These are phyloP conservation scores for Hormiphora californensis DNA, from an alignment of 37 sponge, comb jelly and placozoan genomes.

Conservation along the genomic window DNA sequence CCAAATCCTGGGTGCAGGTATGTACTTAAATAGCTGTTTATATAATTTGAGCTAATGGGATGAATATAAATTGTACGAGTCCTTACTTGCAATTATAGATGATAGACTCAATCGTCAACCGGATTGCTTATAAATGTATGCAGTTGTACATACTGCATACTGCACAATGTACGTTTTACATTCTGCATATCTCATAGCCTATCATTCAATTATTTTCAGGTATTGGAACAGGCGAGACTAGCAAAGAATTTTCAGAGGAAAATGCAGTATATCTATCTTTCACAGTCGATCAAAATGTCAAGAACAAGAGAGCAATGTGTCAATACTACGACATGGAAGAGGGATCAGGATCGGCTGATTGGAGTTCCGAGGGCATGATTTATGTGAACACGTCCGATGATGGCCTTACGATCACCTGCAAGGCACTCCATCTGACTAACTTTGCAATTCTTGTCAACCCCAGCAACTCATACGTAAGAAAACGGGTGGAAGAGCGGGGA, in stretches of 20 bases:
- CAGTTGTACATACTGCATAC: too few species aligned
- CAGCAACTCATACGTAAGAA: conserved; percentile 1
- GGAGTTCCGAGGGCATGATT: conserved; percentile 7
- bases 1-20: conserved; percentile 39
- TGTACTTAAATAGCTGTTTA: background rate
- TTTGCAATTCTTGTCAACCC: conserved; percentile 34
- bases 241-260: background rate
- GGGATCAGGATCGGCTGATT: background rate
- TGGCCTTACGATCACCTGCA: background rate
- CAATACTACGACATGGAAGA: background rate
- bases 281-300: background rate
- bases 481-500: background rate
- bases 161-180: too few species aligned
- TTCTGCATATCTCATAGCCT: too few species aligned
- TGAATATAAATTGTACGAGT: too few species aligned
- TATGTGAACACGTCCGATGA: background rate
- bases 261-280: background rate
- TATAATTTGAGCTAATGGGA: background rate
- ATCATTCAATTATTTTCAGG: too few species aligned
- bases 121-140: too few species aligned
- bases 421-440: background rate
- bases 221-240: conserved; percentile 9
- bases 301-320: background rate
- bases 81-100: too few species aligned
- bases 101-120: too few species aligned